phyloP scores from a whole-genome alignment of 1,140 invertebrate genomes.

The Hylyphantes graminicola region DNA sequence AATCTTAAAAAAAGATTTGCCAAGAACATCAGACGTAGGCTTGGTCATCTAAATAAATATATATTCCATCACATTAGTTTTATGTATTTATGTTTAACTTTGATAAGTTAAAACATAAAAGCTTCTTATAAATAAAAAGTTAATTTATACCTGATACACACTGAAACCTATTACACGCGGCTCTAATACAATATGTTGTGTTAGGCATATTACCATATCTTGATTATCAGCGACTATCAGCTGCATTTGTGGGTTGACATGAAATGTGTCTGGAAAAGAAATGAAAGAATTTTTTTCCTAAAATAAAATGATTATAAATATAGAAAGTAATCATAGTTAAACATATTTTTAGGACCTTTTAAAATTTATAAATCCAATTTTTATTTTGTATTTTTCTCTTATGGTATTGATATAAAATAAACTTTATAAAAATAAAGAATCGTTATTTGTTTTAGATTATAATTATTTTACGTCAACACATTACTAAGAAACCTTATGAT shows the following conservation, averaged over 20 bases:
- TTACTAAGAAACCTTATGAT: too few species aligned
- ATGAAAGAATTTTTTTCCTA: not conserved
- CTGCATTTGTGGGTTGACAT: constrained; percentile 91
- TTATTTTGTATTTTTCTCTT: too few species aligned
- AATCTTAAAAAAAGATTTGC: constrained; percentile 84
- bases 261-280: constrained; percentile 81
- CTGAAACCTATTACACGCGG: constrained; percentile 94
- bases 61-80: not conserved
- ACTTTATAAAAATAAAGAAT: too few species aligned
- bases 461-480: too few species aligned
- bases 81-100: too few species aligned
- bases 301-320: not conserved
- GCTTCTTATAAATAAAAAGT: too few species aligned
- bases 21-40: constrained; percentile 66
- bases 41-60: constrained; percentile 46
- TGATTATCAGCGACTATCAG: constrained; percentile 81
- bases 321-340: not conserved
- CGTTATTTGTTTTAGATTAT: too few species aligned
- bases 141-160: constrained; percentile 76
- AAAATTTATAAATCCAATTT: too few species aligned
- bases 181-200: constrained; percentile 91
- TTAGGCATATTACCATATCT: constrained; percentile 86
- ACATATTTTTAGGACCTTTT: not conserved
- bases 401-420: too few species aligned
- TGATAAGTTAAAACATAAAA: too few species aligned